Evolutionary conservation across 2,888 invertebrate genomes (phyloP), one percentile per base, ranked within the genome.

Genomic region (Helleia helle): DNA sequence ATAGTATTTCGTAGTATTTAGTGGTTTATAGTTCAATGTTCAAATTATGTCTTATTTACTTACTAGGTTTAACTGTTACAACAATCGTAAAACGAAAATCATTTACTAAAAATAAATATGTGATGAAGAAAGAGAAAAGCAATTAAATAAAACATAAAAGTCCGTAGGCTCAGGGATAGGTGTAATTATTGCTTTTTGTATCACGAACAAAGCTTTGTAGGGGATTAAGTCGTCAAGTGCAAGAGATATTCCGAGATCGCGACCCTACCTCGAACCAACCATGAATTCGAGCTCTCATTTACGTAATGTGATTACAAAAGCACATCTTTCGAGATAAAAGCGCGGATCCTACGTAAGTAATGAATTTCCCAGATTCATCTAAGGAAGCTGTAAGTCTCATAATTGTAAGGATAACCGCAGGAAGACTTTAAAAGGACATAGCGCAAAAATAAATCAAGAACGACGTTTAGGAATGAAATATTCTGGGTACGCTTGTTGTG

Each of bases 301-400:
- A 70, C 79, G 77, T 81, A 81, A 80, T 81, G 80, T 80, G 79
- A 81, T 81, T 81, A 81, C 81, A 80, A 81, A 80, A 79, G 81
- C 76, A 81, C 77, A 81, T 81, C 80, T 71, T 73, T 69, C 54
- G 71, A 75, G 80, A 79, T 80, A 80, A 80, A 79, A 79, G 72
- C 72, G 66, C 64, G 58, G 68, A 71, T 71, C 79, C 69, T 70
- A 70, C 70, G 71, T 75, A 76, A 80, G 80, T 81, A 80, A 81
- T 80, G 79, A 80, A 79, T 76, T 76, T 67, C 58, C 55, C 65
- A 66, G 66, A 63, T 63, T 66, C 65, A 65, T 71, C 65, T 54
- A 61, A 61, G 60, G 55, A 62, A 58, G 56, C 58, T 63, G 58
- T 64, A 60, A 63, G 61, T 61, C 59, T 66, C 67, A 66, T 74